Percentiles rank a stretch among this genome's conserved stretches.
Conservation (phyloP, 2,888 invertebrate genomes). For the Cheilosia grossa region DNA sequence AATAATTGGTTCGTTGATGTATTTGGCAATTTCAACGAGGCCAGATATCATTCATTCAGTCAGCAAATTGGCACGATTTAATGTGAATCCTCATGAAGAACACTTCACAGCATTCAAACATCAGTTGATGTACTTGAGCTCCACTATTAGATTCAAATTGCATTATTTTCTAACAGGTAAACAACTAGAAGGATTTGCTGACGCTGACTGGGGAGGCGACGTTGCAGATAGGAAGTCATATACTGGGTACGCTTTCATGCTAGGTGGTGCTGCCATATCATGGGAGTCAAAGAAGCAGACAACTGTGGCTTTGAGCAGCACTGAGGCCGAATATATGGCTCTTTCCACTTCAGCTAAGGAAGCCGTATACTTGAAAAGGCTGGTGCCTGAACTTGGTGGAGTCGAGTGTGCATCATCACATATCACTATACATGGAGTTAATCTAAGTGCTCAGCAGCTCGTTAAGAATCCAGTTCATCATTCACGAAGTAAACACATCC, state of each 20-base stretch:
- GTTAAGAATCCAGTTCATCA: conserved; percentile 52
- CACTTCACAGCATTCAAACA: conserved; percentile 64
- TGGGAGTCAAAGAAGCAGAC: conserved; percentile 65
- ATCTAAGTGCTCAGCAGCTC: conserved; percentile 36
- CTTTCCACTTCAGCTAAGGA: conserved; percentile 61
- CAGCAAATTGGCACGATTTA: conserved; percentile 53
- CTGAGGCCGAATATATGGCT: conserved; percentile 61
- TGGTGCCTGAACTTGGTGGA: conserved; percentile 25
- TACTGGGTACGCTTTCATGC: conserved; percentile 45
- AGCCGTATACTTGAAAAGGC: conserved; percentile 36
- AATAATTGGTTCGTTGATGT: conserved; percentile 58
- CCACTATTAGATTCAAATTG: conserved; percentile 36
- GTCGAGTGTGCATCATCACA: too few relatives aligned
- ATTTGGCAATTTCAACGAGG: conserved; percentile 56
- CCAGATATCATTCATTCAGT: conserved; percentile 53
- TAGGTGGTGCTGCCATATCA: conserved; percentile 42
- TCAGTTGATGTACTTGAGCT: conserved; percentile 56
- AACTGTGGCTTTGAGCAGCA: conserved; percentile 63
- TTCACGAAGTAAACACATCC: conserved; percentile 39
- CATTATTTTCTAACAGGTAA: conserved; percentile 23
- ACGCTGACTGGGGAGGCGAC: conserved; percentile 72
- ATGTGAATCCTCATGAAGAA: conserved; percentile 56
- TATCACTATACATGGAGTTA: conserved; percentile 21
- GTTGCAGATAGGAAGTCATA: conserved; percentile 56
- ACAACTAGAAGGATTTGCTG: conserved; percentile 44